phyloP scores from a whole-genome alignment of 2,113 vertebrate genomes.

The Ramphastos sulfuratus region DNA sequence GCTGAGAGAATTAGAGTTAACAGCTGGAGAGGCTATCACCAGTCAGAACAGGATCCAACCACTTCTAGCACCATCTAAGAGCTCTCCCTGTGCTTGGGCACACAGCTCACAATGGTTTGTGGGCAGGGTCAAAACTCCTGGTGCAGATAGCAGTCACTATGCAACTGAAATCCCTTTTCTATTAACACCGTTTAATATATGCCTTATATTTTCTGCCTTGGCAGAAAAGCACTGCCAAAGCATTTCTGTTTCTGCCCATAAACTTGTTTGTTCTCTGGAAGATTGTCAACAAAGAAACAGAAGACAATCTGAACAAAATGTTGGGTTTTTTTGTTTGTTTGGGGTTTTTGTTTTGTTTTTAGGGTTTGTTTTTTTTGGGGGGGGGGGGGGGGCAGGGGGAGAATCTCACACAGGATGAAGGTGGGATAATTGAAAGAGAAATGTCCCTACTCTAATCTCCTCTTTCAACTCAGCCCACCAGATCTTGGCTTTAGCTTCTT shows the following conservation, averaged over 20 bases:
- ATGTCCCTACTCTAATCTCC: not conserved
- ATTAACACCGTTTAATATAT: conserved; percentile 2
- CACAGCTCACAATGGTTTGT: not conserved
- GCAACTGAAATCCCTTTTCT: not conserved
- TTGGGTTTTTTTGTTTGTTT: too few species aligned
- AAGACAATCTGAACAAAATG: conserved; percentile 3
- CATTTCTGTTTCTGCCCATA: conserved; percentile 12
- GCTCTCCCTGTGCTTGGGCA: not conserved
- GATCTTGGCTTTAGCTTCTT: not conserved
- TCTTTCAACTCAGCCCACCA: not conserved
- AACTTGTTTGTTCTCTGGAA: conserved; percentile 35
- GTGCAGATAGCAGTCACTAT: not conserved
- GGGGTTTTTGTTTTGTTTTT: too few species aligned
- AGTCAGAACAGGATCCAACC: not conserved
- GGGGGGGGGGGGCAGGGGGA: not conserved
- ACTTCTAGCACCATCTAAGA: not conserved
- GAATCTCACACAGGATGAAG: not conserved
- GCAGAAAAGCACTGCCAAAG: conserved; percentile 37
- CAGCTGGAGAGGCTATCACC: not conserved
- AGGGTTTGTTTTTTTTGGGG: too few species aligned
- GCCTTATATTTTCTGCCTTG: not conserved
- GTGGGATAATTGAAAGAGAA: not conserved
- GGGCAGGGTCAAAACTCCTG: not conserved
- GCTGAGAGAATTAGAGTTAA: not conserved
- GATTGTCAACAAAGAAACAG: not conserved